phyloP scores from a whole-genome alignment of 2,797 vertebrate species.

The Craterocephalus amniculus region DNA sequence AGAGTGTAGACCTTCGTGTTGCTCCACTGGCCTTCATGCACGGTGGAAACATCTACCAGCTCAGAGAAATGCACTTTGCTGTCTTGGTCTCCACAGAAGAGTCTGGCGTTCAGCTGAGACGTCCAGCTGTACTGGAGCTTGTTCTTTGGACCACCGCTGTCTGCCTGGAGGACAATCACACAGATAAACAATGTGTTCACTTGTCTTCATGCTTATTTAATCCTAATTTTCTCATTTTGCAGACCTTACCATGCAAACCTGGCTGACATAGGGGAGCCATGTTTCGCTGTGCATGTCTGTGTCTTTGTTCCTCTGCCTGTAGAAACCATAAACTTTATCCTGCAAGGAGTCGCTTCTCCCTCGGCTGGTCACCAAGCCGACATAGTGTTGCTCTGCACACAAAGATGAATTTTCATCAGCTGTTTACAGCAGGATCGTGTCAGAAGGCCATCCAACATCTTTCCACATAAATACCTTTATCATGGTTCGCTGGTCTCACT shows the following conservation, averaged over 20 bases:
- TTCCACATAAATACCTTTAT: slow-evolving; percentile 56
- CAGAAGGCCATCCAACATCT: neutral
- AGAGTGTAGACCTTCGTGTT: slow-evolving; percentile 77
- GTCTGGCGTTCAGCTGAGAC: slow-evolving; percentile 74
- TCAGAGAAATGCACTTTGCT: slow-evolving; percentile 59
- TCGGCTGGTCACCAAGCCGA: slow-evolving; percentile 63
- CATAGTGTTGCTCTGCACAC: slow-evolving; percentile 72
- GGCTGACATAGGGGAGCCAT: slow-evolving; percentile 76
- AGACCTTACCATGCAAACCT: slow-evolving; percentile 77
- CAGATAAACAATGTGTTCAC: neutral
- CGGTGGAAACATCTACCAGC: slow-evolving; percentile 69
- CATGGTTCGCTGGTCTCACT: slow-evolving; percentile 1
- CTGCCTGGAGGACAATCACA: slow-evolving; percentile 59
- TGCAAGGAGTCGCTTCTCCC: neutral
- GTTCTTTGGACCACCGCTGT: slow-evolving; percentile 72
- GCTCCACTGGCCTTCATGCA: slow-evolving; percentile 48
- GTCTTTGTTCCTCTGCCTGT: slow-evolving; percentile 66
- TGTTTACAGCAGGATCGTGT: neutral
- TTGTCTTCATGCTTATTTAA: neutral
- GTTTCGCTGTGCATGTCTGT: neutral
- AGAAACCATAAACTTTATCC: slow-evolving; percentile 76
- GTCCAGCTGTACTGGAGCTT: slow-evolving; percentile 77
- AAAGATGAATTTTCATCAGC: neutral
- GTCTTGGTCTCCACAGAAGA: slow-evolving; percentile 70
- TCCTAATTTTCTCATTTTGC: neutral